Evolutionary conservation across 2,113 vertebrate species (phyloP).

Genomic region (Leucopsar rothschildi): DNA sequence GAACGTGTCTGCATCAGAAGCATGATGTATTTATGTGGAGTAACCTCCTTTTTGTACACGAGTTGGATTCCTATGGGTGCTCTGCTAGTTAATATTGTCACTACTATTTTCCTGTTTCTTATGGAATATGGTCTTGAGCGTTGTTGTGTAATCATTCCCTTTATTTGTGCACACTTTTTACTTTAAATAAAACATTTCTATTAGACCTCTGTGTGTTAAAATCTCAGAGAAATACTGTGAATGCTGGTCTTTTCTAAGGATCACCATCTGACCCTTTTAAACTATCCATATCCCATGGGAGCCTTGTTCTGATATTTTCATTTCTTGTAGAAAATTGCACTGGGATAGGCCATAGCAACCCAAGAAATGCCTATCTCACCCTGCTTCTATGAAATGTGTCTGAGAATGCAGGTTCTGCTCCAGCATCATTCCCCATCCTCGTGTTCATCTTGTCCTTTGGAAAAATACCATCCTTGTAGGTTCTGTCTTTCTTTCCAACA

Average conservation of each 20-base stretch:
- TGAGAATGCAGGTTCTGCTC: not conserved
- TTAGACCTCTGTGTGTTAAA: conserved; percentile 23
- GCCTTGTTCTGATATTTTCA: not conserved
- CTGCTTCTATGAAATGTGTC: not conserved
- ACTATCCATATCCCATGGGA: not conserved
- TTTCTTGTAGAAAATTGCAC: not conserved
- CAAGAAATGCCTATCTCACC: not conserved
- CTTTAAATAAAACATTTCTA: conserved; percentile 76
- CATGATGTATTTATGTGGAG: conserved; percentile 48
- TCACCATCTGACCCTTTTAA: not conserved
- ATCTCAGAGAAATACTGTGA: not conserved
- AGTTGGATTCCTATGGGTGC: conserved; percentile 53
- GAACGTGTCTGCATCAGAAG: conserved; percentile 40
- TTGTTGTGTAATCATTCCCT: conserved; percentile 60
- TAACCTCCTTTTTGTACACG: conserved; percentile 40
- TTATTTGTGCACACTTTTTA: conserved; percentile 74
- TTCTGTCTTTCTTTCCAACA: not conserved
- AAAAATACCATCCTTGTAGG: not conserved
- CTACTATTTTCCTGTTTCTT: conserved; percentile 45
- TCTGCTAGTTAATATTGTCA: conserved; percentile 51
- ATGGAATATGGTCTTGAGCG: conserved; percentile 40
- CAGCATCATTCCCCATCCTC: not conserved
- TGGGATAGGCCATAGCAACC: not conserved
- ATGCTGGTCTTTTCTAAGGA: not conserved
- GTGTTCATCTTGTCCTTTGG: fast-evolving